Evolutionary conservation across 2,888 invertebrate species (phyloP), one percentile per base, ranked within the genome.

Genomic region (Ophioninae sp.): DNA sequence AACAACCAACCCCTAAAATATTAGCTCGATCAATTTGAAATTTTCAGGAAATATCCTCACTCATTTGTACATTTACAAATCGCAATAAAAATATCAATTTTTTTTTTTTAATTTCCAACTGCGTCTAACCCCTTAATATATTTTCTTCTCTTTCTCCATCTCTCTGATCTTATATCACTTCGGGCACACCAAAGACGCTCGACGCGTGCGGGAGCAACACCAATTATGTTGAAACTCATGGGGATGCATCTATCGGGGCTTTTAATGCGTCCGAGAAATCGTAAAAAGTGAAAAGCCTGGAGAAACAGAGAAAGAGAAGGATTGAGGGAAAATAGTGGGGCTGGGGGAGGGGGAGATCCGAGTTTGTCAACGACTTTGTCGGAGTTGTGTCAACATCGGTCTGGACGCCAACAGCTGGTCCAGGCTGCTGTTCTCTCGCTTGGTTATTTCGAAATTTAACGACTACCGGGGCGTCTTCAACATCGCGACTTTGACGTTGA

Each of bases 281-380:
- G 90, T 91, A 91, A 91, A 92, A 91, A 89, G 86, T 84, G 85
- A 87, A 86, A 86, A 86, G 85, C 79, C 13, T 62, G 67, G 57
- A n/a, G 50, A 44, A 56, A 39, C 10, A 10, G 44, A 10, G 3
- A 3, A 13, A 10, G 44, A 44, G 44, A 10, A 13, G 10, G 44
- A 13, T 8, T 8, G 44, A 44, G 44, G 2, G 44, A 44, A 10
- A 44, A 30, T 1, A 30, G 30, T 3, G 30, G 44, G 2, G 39
- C 13, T 20, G 44, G 62, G 69, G 41, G 20, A 7, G 23, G 17
- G n/a, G 41, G 62, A 62, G 80, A 83, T 82, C 82, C 88, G 89
- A 92, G 90, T 91, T 92, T 92, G 92, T 92, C 92, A 92, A 92
- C 92, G 92, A 89, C 88, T 89, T 90, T 91, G 92, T 91, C 91